These are phyloP conservation scores for Agrochola macilenta DNA, from an alignment of 2,888 invertebrate genomes.

Conservation along the genomic window DNA sequence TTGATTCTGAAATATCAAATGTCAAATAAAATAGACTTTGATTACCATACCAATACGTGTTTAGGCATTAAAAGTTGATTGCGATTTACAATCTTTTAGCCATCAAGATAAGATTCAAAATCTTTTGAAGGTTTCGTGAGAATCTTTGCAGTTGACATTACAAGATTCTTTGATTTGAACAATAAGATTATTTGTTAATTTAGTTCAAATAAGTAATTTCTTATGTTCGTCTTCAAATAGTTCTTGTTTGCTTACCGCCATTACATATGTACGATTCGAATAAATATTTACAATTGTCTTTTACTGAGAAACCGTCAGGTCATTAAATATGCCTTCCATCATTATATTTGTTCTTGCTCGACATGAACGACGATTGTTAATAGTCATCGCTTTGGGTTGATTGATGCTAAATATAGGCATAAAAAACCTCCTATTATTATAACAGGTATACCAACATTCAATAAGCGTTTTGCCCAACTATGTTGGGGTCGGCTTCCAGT, in stretches of 20 bases:
- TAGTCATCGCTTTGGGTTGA: background rate
- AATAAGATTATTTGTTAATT: conserved; percentile 57
- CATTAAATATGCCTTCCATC: conserved; percentile 40
- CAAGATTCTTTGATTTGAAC: conserved; percentile 41
- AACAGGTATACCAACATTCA: background rate
- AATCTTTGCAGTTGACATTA: conserved; percentile 17
- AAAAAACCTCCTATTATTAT: background rate
- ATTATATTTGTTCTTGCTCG: conserved; percentile 42
- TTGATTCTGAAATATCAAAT: conserved; percentile 62
- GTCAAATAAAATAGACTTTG: conserved; percentile 58
- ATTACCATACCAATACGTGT: conserved; percentile 43
- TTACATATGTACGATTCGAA: conserved; percentile 42
- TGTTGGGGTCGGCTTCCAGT: too few species aligned
- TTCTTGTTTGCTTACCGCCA: conserved; percentile 44
- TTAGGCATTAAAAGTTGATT: background rate
- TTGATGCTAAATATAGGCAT: conserved; percentile 1
- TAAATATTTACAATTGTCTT: conserved; percentile 60
- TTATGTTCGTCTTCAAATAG: conserved; percentile 48
- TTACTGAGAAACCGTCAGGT: conserved; percentile 45
- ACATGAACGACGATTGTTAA: conserved; percentile 40
- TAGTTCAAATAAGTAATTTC: conserved; percentile 48
- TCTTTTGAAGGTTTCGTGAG: background rate
- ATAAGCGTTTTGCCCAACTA: too few species aligned
- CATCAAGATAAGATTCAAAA: background rate
- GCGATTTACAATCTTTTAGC: accelerated